Conservation (phyloP, 1,140 invertebrate species). For the Acromyrmex charruanus region DNA sequence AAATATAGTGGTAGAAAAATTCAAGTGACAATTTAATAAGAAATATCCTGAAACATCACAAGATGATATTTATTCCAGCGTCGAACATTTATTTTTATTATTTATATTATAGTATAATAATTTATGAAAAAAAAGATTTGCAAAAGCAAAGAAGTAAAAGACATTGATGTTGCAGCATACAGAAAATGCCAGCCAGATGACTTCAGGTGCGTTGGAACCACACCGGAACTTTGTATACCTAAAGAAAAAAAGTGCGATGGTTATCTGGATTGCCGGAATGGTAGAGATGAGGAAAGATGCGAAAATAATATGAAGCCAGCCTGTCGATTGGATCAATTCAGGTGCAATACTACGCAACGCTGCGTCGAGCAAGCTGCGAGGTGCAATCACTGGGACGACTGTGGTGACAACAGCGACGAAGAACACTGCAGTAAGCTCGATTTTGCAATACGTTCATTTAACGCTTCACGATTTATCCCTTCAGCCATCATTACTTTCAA, state of each 20-base stretch:
- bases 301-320: constrained; percentile 78
- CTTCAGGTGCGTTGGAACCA: constrained; percentile 91
- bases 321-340: constrained; percentile 95
- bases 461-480: neutral
- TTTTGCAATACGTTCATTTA: neutral
- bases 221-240: constrained; percentile 92
- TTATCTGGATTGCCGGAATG: constrained; percentile 94
- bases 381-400: constrained; percentile 96
- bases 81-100: neutral
- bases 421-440: constrained; percentile 92
- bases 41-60: neutral
- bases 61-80: neutral
- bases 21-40: too few relatives aligned
- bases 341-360: constrained; percentile 93
- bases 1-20: too few relatives aligned
- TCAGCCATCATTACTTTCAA: neutral
- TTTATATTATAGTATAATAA: neutral
- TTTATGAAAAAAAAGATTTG: neutral
- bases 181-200: constrained; percentile 94
- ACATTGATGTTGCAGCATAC: constrained; percentile 89
- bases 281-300: constrained; percentile 94
- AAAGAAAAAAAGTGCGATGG: constrained; percentile 96
- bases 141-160: neutral
- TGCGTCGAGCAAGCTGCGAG: constrained; percentile 94
- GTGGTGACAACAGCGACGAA: constrained; percentile 96